phyloP scores from a whole-genome alignment of 2,113 vertebrate genomes.

The Equus quagga region DNA sequence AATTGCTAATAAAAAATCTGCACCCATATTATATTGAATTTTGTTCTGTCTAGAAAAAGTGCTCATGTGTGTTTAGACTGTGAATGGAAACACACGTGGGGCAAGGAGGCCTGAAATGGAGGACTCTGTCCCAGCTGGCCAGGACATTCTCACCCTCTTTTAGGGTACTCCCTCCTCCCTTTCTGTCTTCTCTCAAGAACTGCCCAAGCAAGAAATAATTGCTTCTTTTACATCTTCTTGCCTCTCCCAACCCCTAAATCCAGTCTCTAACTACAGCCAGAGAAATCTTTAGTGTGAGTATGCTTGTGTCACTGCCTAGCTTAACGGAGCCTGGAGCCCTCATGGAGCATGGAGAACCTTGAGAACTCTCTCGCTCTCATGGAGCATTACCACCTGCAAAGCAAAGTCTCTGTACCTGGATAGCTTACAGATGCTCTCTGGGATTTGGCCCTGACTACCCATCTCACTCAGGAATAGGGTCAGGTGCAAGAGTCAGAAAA shows the following conservation, averaged over 20 bases:
- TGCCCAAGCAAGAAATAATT: neutral
- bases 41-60: neutral
- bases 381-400: neutral
- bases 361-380: neutral
- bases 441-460: neutral
- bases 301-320: neutral
- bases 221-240: neutral
- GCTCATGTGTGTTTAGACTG: neutral
- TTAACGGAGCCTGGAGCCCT: neutral
- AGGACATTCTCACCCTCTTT: neutral
- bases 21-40: neutral
- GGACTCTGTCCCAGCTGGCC: accelerated
- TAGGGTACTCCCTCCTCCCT: neutral
- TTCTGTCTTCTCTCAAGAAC: neutral
- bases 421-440: neutral
- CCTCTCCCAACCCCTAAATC: neutral
- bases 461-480: neutral
- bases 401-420: neutral
- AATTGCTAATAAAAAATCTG: neutral
- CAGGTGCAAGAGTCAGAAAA: neutral
- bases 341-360: too few relatives aligned
- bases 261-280: neutral
- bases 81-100: neutral
- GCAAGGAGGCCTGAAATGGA: neutral
- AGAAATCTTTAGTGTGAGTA: neutral